Evolutionary conservation across 2,113 vertebrate species (phyloP).

Genomic region (Tychaedon coryphoeus): DNA sequence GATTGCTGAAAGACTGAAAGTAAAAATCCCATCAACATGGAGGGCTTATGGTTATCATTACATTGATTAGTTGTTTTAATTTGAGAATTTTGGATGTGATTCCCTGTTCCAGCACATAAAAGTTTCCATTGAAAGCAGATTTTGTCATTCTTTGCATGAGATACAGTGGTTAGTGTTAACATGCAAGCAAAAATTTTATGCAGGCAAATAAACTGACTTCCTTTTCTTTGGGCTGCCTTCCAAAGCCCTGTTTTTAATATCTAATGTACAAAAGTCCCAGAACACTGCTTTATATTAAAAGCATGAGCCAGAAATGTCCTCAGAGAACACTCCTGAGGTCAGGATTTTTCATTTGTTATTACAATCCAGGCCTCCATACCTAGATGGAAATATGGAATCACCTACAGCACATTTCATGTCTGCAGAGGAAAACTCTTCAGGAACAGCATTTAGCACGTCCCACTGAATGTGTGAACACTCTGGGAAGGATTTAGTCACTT

Average conservation of each 20-base stretch:
- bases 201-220: slow-evolving; percentile 69
- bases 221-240: slow-evolving; percentile 51
- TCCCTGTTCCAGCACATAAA: slow-evolving; percentile 57
- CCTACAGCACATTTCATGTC: background rate
- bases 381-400: background rate
- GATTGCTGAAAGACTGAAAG: slow-evolving; percentile 5
- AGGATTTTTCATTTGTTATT: slow-evolving; percentile 30
- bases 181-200: slow-evolving; percentile 67
- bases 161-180: slow-evolving; percentile 70
- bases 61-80: slow-evolving; percentile 64
- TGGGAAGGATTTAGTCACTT: background rate
- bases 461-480: background rate
- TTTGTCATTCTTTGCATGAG: slow-evolving; percentile 58
- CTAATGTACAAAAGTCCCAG: slow-evolving; percentile 39
- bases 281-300: slow-evolving; percentile 53
- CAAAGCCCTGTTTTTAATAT: slow-evolving; percentile 68
- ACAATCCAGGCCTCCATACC: background rate
- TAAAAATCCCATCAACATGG: slow-evolving; percentile 11
- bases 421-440: background rate
- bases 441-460: slow-evolving; percentile 11
- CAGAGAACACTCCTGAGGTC: slow-evolving; percentile 46
- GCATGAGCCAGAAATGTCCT: slow-evolving; percentile 45
- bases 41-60: slow-evolving; percentile 56
- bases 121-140: slow-evolving; percentile 68
- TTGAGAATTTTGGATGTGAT: slow-evolving; percentile 38